Conservation (phyloP, 2,113 vertebrate species). For the Rousettus leschenaultii region DNA sequence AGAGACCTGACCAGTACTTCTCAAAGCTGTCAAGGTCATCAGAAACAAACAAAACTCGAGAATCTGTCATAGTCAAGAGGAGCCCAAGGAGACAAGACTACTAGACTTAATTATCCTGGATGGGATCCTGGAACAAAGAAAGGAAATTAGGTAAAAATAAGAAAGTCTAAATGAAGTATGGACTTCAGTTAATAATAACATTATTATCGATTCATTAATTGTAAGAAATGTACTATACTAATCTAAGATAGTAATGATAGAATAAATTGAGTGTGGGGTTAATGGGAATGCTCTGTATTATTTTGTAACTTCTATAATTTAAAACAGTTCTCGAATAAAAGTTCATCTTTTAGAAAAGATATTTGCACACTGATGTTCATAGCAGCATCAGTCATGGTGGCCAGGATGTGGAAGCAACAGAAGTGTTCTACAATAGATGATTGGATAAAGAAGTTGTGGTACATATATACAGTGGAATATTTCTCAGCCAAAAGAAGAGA, state of each 20-base stretch:
- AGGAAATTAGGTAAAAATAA: not conserved
- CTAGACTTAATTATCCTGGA: not conserved
- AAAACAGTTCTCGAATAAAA: not conserved
- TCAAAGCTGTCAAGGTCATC: not conserved
- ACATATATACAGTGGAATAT: no score
- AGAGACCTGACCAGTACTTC: not conserved
- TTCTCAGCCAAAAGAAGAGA: no score
- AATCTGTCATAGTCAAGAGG: not conserved
- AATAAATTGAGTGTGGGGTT: not conserved
- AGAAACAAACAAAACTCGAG: not conserved
- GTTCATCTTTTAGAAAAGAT: not conserved
- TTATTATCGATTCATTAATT: not conserved
- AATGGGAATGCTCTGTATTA: not conserved
- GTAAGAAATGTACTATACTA: not conserved
- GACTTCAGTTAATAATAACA: not conserved
- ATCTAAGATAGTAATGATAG: not conserved
- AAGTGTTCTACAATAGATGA: no score
- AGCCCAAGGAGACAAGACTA: not conserved
- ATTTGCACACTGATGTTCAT: no score
- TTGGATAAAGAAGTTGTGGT: no score
- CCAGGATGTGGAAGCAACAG: no score
- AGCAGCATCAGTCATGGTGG: no score
- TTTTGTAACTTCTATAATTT: not conserved
- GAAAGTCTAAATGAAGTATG: not conserved
- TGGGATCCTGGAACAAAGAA: not conserved